Conservation (phyloP, 1,140 invertebrate species). For the Magallana gigas region DNA sequence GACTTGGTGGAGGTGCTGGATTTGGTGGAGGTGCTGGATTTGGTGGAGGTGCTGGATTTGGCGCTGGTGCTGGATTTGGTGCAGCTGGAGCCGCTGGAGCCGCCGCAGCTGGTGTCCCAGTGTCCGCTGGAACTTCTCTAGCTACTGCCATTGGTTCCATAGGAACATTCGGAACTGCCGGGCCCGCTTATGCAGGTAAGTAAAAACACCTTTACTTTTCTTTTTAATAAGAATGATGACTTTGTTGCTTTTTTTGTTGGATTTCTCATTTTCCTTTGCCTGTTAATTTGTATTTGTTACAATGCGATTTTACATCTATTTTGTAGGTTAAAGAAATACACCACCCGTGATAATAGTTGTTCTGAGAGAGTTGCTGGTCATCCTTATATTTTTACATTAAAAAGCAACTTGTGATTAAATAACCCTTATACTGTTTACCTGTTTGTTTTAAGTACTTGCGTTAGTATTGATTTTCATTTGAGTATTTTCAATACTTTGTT, state of each 20-base stretch:
- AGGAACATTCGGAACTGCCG: neutral
- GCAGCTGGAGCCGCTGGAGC: neutral
- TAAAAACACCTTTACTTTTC: neutral
- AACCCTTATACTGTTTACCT: too few species aligned
- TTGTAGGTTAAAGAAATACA: neutral
- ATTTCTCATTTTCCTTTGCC: too few species aligned
- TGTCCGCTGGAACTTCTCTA: neutral
- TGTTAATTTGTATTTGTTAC: too few species aligned
- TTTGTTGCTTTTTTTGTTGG: neutral
- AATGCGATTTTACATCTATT: neutral
- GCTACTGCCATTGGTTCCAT: conserved; percentile 9
- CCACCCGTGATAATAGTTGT: neutral
- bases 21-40: neutral
- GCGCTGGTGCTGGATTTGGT: neutral
- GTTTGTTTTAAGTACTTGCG: too few species aligned
- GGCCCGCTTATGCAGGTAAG: conserved; percentile 15
- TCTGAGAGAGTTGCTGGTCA: conserved; percentile 29
- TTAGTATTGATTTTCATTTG: too few species aligned
- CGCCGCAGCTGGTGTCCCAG: neutral
- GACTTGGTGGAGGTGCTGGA: neutral
- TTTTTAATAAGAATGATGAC: neutral
- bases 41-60: neutral
- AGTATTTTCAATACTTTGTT: too few species aligned
- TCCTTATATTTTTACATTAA: conserved; percentile 8
- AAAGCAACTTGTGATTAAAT: neutral